These are phyloP conservation scores for Hymenochirus boettgeri DNA, from an alignment of 2,113 vertebrate species.

Conservation along the genomic window DNA sequence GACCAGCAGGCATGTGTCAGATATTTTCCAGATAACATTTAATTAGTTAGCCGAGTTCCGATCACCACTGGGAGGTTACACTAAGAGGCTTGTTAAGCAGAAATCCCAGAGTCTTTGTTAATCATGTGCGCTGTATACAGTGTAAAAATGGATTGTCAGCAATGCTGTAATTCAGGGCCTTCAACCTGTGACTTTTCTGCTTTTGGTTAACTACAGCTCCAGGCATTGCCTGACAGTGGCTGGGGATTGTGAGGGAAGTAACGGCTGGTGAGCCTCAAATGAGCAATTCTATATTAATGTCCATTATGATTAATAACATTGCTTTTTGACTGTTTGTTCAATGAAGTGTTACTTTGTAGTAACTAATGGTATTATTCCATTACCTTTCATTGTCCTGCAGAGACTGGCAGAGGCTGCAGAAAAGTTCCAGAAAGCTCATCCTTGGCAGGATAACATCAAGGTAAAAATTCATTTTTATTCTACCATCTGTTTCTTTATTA, in stretches of 20 bases:
- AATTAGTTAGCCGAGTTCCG: neutral
- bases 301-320: neutral
- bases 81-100: neutral
- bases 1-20: neutral
- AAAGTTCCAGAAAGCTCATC: conserved; percentile 86
- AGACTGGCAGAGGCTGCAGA: conserved; percentile 85
- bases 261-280: neutral
- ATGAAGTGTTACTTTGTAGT: neutral
- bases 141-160: neutral
- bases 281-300: neutral
- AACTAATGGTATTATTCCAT: neutral
- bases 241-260: neutral
- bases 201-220: neutral
- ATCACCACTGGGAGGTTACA: conserved; percentile 1
- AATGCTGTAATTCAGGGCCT: neutral
- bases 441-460: conserved; percentile 91
- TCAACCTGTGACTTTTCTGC: neutral
- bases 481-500: too few species aligned
- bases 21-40: neutral
- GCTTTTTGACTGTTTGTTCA: neutral
- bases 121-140: neutral
- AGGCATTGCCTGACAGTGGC: neutral
- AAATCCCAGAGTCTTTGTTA: neutral
- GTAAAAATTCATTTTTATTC: conserved; percentile 55
- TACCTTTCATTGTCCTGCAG: conserved; percentile 56